Evolutionary conservation across 1,140 invertebrate genomes (phyloP).

Genomic region (honey bee (Apis mellifera)): DNA sequence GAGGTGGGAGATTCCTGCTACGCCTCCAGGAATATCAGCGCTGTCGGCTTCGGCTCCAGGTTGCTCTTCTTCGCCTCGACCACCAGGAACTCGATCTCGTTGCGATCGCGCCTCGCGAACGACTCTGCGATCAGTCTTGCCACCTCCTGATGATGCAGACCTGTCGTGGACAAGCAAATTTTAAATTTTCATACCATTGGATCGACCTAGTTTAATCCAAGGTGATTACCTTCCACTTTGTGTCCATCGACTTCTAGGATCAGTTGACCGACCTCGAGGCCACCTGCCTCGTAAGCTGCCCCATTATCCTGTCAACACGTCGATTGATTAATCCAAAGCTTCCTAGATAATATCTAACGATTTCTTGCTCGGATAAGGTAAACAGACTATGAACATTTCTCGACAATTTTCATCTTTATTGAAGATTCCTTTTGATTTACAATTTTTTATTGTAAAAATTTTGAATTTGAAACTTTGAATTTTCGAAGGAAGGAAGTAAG

Average conservation of each 20-base stretch:
- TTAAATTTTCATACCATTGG: neutral
- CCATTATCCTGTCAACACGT: conserved; percentile 90
- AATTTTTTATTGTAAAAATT: too few species aligned
- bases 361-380: too few species aligned
- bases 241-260: conserved; percentile 96
- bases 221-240: conserved; percentile 88
- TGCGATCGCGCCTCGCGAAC: conserved; percentile 91
- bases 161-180: conserved; percentile 56
- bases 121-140: conserved; percentile 94
- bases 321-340: neutral
- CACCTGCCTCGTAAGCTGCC: conserved; percentile 94
- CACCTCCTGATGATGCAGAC: conserved; percentile 89
- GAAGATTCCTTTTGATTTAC: too few species aligned
- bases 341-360: too few species aligned
- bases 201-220: too few species aligned
- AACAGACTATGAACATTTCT: too few species aligned
- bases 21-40: conserved; percentile 93
- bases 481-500: too few species aligned
- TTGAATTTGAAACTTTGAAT: too few species aligned
- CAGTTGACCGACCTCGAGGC: conserved; percentile 95
- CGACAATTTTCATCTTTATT: too few species aligned
- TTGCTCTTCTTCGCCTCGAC: conserved; percentile 94
- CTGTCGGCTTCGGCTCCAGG: conserved; percentile 92
- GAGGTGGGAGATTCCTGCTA: conserved; percentile 85
- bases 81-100: conserved; percentile 94